Evolutionary conservation across 2,797 vertebrate genomes (phyloP), one percentile per base, ranked within the genome.

Genomic region (Cheirogaleus major): DNA sequence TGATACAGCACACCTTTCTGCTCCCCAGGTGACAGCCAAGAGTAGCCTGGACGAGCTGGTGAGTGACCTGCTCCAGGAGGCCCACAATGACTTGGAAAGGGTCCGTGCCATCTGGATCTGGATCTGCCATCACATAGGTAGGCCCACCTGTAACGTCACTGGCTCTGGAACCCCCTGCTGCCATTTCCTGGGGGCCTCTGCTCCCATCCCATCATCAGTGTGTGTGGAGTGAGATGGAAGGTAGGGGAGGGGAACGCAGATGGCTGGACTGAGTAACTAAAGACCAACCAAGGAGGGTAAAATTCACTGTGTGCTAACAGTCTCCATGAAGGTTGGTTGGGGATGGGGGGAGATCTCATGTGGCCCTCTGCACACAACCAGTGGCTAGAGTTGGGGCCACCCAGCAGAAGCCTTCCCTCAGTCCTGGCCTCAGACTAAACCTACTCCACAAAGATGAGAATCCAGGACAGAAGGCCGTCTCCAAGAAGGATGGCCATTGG

Each of bases 71-170:
- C 97, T 99, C 9, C 98, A 97, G 67, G 97, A 98, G 84, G 98
- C 98, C 80, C 96, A 91, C 59, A 98, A 98, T 0, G 99, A 99
- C 14, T 95, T 99, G 97, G 99, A 99, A 12, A 99, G 98, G 61
- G 98, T 98, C 50, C 98, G 99, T 0, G 98, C 97, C 84, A 98
- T 99, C 75, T 99, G 99, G 99, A 99, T 98, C 59, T 99, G 99
- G 99, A 99, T 99, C 67, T 99, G 98, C 98, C 98, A 99, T 57
- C 99, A 99, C 84, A 99, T 99, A 98, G 99, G 99, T 99, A 98
- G 78, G 98, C 55, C 45, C 67, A 0, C 35, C 12, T 43, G 45
- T 30, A 69, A 7, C 8, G 8, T 81, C 2, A 0, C 55, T 59
- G 48, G 55, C 23, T 55, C n/a, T 50, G 65, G 70, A 88, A 23